A percentile compares a stretch with the other conserved stretches of the same genome.
phyloP scores from a whole-genome alignment of 2,888 invertebrate species.

The Cosmopolites sordidus region DNA sequence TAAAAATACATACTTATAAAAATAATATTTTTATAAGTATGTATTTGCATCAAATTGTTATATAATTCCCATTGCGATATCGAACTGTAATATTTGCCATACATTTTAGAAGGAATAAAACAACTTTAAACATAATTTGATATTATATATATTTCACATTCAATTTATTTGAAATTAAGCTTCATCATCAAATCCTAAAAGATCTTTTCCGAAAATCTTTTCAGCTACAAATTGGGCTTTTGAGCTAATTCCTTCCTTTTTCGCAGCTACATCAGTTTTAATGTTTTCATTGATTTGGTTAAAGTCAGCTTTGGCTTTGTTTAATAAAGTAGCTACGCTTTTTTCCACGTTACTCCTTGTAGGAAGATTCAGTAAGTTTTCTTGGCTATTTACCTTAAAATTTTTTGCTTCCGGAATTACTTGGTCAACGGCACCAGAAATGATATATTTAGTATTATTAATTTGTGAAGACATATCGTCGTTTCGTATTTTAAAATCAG shows the following conservation, averaged over 20 bases:
- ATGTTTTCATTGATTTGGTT: conserved; percentile 7
- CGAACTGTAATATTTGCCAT: no score
- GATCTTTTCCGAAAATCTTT: conserved; percentile 9
- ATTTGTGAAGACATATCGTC: conserved; percentile 3
- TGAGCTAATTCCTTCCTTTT: conserved; percentile 6
- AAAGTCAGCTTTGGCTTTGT: conserved; percentile 12
- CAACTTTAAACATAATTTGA: no score
- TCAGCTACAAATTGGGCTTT: conserved; percentile 11
- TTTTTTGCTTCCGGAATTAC: not conserved
- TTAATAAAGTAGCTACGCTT: conserved; percentile 1
- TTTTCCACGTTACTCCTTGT: conserved; percentile 1
- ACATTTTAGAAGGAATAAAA: no score
- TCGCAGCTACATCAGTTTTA: conserved; percentile 4
- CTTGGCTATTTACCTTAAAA: not conserved
- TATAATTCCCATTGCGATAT: no score
- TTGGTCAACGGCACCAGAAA: not conserved
- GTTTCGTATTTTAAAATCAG: conserved; percentile 6
- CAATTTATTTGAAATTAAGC: conserved; percentile 2
- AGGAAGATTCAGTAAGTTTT: not conserved
- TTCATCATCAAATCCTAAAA: conserved; percentile 1
- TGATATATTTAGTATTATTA: not conserved
- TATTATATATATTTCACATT: no score
- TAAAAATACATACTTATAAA: no score
- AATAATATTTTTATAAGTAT: no score
- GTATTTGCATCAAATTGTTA: no score